A percentile compares a stretch with the other conserved stretches of the same genome.
These are phyloP conservation scores for Bruchidius siliquastri DNA, from an alignment of 2,888 invertebrate genomes.

Conservation along the genomic window DNA sequence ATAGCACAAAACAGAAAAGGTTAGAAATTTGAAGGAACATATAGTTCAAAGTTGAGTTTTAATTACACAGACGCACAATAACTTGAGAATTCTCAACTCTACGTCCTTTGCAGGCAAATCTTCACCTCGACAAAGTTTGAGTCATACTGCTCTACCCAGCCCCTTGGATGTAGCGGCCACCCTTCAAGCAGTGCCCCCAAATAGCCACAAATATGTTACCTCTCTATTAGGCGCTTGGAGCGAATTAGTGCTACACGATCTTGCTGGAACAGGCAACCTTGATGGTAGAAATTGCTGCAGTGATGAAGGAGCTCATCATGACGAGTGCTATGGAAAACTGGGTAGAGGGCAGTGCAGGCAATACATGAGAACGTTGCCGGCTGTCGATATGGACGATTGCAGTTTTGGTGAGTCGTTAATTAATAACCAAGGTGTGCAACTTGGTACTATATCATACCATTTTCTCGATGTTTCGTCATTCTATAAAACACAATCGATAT, in stretches of 20 bases:
- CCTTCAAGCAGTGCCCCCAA: constrained; percentile 53
- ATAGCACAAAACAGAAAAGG: no score
- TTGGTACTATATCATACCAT: no score
- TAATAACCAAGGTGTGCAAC: no score
- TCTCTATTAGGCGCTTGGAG: constrained; percentile 78
- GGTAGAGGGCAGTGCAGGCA: constrained; percentile 54
- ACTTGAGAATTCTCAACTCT: no score
- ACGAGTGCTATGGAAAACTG: constrained; percentile 54
- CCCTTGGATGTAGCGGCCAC: constrained; percentile 57
- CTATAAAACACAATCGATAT: no score
- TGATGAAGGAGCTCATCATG: constrained; percentile 44
- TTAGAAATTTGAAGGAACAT: no score
- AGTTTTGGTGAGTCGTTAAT: constrained; percentile 61
- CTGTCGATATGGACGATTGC: constrained; percentile 58
- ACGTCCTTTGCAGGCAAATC: constrained; percentile 43
- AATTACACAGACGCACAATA: no score
- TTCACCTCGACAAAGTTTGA: constrained; percentile 51
- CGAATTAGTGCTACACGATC: constrained; percentile 67
- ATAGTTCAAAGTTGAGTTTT: no score
- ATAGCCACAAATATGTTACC: constrained; percentile 69
- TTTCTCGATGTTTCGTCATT: no score
- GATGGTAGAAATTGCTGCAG: constrained; percentile 50
- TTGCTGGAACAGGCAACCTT: constrained; percentile 63
- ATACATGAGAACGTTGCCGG: constrained; percentile 68
- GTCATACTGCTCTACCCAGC: constrained; percentile 59